phyloP scores from a whole-genome alignment of 1,140 invertebrate genomes.

The Anthonomus grandis region DNA sequence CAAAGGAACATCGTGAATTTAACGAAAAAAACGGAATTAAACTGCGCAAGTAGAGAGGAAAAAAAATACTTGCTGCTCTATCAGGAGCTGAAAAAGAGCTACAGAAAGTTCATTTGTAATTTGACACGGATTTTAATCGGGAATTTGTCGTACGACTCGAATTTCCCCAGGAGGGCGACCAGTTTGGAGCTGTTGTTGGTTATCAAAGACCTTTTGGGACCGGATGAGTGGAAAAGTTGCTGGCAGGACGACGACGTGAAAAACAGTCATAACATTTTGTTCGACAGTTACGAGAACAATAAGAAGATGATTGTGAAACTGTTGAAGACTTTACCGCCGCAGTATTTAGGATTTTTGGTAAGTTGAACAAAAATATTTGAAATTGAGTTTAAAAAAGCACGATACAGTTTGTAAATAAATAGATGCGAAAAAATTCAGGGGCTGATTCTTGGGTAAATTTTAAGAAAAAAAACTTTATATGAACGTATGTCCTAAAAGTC shows the following conservation, averaged over 20 bases:
- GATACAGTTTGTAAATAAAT: too few species aligned
- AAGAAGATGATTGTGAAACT: constrained; percentile 35
- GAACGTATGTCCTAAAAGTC: too few species aligned
- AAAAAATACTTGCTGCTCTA: constrained; percentile 22
- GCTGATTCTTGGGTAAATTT: too few species aligned
- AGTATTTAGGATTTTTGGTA: constrained; percentile 34
- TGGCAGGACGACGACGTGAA: constrained; percentile 35
- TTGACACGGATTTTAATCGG: constrained; percentile 27
- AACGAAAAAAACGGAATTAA: constrained; percentile 13
- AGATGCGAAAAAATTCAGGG: too few species aligned
- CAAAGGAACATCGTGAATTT: constrained; percentile 23
- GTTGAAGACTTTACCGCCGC: constrained; percentile 30
- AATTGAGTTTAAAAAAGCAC: too few species aligned
- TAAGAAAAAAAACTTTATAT: too few species aligned
- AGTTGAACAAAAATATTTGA: too few species aligned
- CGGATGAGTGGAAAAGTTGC: constrained; percentile 30
- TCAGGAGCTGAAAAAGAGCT: constrained; percentile 28
- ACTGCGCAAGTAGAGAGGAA: constrained; percentile 1
- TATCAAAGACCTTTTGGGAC: constrained; percentile 18
- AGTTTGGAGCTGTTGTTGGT: constrained; percentile 30
- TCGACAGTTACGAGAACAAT: constrained; percentile 37
- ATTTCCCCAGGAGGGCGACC: constrained; percentile 30
- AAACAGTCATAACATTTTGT: constrained; percentile 35
- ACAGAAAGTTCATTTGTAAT: constrained; percentile 29
- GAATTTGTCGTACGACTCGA: constrained; percentile 32